A percentile compares a stretch with the other conserved stretches of the same genome.
Evolutionary conservation across 2,797 vertebrate genomes (phyloP).

Genomic region (Poecilia gillii): DNA sequence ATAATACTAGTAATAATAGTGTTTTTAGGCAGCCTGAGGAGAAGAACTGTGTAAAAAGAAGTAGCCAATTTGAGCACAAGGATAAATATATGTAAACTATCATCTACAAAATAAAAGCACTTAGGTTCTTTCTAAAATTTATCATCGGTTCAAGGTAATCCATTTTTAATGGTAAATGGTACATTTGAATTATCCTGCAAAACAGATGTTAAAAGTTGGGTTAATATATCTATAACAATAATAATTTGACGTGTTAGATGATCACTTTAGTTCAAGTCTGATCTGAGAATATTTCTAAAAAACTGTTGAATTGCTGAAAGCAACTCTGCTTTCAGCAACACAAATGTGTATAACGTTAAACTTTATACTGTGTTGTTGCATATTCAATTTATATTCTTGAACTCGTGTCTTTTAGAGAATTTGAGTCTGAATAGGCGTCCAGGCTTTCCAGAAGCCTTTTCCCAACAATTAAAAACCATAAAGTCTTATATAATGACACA

Average conservation of each 20-base stretch:
- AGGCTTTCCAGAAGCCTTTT: slow-evolving; percentile 21
- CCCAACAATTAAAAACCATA: slow-evolving; percentile 14
- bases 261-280: not conserved
- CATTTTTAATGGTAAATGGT: not conserved
- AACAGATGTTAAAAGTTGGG: not conserved
- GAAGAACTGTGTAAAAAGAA: not conserved
- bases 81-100: not conserved
- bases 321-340: not conserved
- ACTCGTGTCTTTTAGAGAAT: not conserved
- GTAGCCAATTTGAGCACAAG: not conserved
- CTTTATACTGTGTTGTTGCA: not conserved
- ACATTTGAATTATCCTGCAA: not conserved
- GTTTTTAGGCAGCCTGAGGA: too few species aligned
- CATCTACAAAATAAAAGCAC: not conserved
- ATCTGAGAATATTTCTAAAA: not conserved
- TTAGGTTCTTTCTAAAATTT: not conserved
- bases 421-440: not conserved
- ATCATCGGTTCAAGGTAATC: not conserved
- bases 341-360: not conserved
- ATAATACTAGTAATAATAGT: too few species aligned
- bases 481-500: slow-evolving; percentile 21
- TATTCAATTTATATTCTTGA: not conserved
- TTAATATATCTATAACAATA: not conserved
- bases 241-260: not conserved
- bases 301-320: not conserved